phyloP scores from a whole-genome alignment of 2,113 vertebrate genomes.

The Bubo bubo region DNA sequence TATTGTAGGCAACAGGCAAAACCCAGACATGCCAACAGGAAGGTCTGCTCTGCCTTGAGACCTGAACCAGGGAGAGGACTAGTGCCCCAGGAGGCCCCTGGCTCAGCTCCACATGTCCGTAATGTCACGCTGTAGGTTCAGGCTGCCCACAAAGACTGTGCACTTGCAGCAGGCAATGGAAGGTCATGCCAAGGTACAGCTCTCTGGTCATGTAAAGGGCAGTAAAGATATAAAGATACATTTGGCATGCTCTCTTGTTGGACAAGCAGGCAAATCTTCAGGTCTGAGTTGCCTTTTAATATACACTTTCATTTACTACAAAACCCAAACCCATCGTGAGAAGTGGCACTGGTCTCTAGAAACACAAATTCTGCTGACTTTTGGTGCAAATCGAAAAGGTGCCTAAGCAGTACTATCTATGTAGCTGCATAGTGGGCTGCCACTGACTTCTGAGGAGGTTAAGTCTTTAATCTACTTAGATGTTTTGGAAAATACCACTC shows the following conservation, averaged over 20 bases:
- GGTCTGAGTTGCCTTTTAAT: not conserved
- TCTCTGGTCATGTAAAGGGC: rapidly evolving
- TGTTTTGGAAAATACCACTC: constrained; percentile 12
- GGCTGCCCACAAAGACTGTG: not conserved
- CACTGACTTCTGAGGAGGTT: constrained; percentile 4
- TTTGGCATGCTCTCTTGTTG: not conserved
- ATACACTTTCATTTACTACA: not conserved
- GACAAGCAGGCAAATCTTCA: not conserved
- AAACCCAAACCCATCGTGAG: not conserved
- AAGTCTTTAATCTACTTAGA: constrained; percentile 51
- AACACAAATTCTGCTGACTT: not conserved
- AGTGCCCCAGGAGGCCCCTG: rapidly evolving
- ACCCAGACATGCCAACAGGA: rapidly evolving
- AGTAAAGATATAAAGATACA: not conserved
- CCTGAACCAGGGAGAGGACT: not conserved
- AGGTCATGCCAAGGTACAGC: not conserved
- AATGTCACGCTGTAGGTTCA: not conserved
- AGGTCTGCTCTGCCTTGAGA: not conserved
- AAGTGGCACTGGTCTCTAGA: not conserved
- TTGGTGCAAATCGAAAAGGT: not conserved
- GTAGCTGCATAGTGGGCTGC: not conserved
- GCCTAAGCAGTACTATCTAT: not conserved
- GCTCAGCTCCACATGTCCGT: rapidly evolving
- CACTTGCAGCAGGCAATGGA: not conserved
- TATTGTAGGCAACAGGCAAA: not conserved